Evolutionary conservation across 2,113 vertebrate species (phyloP).

Genomic region (Chamaea fasciata): DNA sequence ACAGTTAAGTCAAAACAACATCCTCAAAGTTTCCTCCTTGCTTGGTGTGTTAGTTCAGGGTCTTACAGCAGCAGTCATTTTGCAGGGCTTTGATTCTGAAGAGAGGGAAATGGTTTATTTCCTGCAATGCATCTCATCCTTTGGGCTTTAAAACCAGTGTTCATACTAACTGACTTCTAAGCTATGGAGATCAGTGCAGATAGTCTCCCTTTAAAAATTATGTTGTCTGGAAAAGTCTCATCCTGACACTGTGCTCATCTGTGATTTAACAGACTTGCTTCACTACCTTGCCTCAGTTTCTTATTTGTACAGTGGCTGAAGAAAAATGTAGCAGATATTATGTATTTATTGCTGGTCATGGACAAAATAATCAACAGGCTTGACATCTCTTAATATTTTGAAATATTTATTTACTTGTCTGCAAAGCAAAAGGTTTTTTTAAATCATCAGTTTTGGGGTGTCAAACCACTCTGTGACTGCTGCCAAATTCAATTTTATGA

Average conservation of each 20-base stretch:
- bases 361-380: not conserved
- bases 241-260: not conserved
- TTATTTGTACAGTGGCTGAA: not conserved
- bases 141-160: not conserved
- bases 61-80: not conserved
- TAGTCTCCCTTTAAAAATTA: not conserved
- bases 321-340: not conserved
- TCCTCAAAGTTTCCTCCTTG: not conserved
- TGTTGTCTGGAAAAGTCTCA: not conserved
- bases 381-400: not conserved
- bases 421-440: not conserved
- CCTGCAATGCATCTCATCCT: not conserved
- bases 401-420: not conserved
- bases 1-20: not conserved
- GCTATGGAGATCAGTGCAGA: not conserved
- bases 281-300: not conserved
- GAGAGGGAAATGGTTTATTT: not conserved
- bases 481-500: not conserved
- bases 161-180: not conserved
- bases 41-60: not conserved
- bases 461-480: not conserved
- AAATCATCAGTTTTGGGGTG: not conserved
- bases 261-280: not conserved
- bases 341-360: not conserved
- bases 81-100: not conserved